Evolutionary conservation across 1,140 invertebrate species (phyloP).

Genomic region (Aphidius gifuensis): DNA sequence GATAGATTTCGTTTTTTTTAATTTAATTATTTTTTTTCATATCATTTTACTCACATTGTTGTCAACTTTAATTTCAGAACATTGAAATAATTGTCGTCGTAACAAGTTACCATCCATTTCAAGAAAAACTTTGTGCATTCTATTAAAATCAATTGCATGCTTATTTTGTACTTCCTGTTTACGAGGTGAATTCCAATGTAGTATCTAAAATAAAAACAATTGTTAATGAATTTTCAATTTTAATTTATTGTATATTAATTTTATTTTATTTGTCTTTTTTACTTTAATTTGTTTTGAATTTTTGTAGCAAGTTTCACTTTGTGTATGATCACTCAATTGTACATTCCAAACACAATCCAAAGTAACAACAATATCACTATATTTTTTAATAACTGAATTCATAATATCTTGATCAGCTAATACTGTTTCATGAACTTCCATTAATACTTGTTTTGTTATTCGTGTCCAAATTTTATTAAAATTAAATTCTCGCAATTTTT

Average conservation of each 20-base stretch:
- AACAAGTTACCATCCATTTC: constrained; percentile 89
- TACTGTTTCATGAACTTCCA: constrained; percentile 69
- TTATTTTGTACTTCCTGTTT: constrained; percentile 84
- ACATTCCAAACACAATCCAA: constrained; percentile 92
- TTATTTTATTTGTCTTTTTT: no score
- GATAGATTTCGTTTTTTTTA: background rate
- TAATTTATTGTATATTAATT: background rate
- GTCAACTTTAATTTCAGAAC: constrained; percentile 46
- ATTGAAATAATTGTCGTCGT: constrained; percentile 74
- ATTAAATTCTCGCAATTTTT: constrained; percentile 65
- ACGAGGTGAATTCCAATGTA: constrained; percentile 92
- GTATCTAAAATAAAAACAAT: constrained; percentile 60
- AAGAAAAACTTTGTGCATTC: constrained; percentile 79
- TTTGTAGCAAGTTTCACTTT: constrained; percentile 79
- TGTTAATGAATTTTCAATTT: constrained; percentile 4
- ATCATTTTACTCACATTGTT: constrained; percentile 33
- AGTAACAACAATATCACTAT: constrained; percentile 72
- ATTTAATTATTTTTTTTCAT: constrained; percentile 9
- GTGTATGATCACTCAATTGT: constrained; percentile 84
- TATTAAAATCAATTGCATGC: constrained; percentile 81
- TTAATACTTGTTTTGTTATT: constrained; percentile 72
- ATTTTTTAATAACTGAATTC: constrained; percentile 82
- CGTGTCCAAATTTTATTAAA: constrained; percentile 78
- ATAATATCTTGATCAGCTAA: constrained; percentile 93
- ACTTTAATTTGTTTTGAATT: constrained; percentile 80